These are phyloP conservation scores for Chionoecetes opilio DNA, from an alignment of 1,140 invertebrate genomes.

Conservation along the genomic window DNA sequence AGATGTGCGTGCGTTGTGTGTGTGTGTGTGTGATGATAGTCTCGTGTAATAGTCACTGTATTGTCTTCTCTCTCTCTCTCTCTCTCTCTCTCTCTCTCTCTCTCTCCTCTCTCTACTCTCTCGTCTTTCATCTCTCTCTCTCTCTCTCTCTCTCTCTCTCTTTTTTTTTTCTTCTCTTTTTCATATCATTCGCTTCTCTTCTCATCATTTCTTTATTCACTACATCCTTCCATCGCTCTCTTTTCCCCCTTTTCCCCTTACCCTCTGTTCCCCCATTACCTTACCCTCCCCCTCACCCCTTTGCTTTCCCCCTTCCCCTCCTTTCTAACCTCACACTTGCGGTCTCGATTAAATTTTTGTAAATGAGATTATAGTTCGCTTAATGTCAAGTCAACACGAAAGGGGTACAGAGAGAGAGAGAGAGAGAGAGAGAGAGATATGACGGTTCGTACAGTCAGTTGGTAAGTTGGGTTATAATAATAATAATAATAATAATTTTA, in stretches of 20 bases:
- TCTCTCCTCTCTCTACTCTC: background rate
- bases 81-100: background rate
- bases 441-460: too few species aligned
- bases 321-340: background rate
- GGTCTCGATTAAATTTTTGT: slow-evolving; percentile 30
- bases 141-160: slow-evolving; percentile 21
- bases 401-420: background rate
- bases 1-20: slow-evolving; percentile 45
- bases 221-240: background rate
- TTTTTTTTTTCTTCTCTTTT: background rate
- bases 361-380: background rate
- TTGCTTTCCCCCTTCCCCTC: background rate
- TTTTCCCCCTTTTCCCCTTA: background rate
- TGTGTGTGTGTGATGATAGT: slow-evolving; percentile 12
- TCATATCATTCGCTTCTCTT: background rate
- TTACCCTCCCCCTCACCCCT: background rate
- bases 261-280: background rate
- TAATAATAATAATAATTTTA: too few species aligned
- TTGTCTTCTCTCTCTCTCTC: too few species aligned
- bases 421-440: background rate
- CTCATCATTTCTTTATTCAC: background rate
- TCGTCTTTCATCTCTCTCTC: background rate
- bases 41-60: too few species aligned
- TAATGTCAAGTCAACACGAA: background rate
- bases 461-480: too few species aligned